A percentile compares a stretch with the other conserved stretches of the same genome.
Evolutionary conservation across 2,888 invertebrate genomes (phyloP).

Genomic region (Polydrusus tereticollis): DNA sequence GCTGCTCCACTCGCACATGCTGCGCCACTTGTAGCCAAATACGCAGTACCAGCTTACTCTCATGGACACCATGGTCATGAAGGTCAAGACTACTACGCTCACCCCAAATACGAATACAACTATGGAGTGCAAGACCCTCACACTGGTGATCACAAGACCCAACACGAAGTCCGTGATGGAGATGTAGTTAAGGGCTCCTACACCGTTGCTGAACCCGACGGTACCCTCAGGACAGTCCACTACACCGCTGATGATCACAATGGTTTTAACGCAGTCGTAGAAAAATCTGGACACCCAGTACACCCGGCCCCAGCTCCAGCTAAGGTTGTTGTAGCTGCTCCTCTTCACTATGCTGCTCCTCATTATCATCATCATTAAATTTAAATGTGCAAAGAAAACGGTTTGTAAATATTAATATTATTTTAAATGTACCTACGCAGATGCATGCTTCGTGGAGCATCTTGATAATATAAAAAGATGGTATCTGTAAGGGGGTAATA

Average conservation of each 20-base stretch:
- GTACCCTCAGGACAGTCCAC: slow-evolving; percentile 70
- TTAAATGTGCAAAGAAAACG: not conserved
- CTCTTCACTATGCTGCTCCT: slow-evolving; percentile 40
- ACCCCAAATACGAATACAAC: slow-evolving; percentile 72
- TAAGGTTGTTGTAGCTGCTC: slow-evolving; percentile 30
- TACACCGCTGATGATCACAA: slow-evolving; percentile 72
- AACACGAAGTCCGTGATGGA: slow-evolving; percentile 71
- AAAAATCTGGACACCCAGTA: slow-evolving; percentile 69
- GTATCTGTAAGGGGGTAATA: too few relatives aligned
- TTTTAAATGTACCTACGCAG: not conserved
- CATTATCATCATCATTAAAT: slow-evolving; percentile 23
- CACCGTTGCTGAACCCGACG: slow-evolving; percentile 70
- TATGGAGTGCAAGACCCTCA: slow-evolving; percentile 74
- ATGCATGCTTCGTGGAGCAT: too few relatives aligned
- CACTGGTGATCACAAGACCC: slow-evolving; percentile 68
- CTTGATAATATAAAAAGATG: too few relatives aligned
- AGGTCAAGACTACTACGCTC: slow-evolving; percentile 59
- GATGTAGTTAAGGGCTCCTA: slow-evolving; percentile 69
- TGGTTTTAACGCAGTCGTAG: slow-evolving; percentile 66
- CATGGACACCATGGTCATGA: slow-evolving; percentile 46
- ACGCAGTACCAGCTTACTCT: slow-evolving; percentile 53
- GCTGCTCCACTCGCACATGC: slow-evolving; percentile 38
- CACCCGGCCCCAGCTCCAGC: slow-evolving; percentile 63
- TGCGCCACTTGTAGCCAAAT: slow-evolving; percentile 20
- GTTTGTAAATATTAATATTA: not conserved